Evolutionary conservation across 2,888 invertebrate genomes (phyloP).

Genomic region (Leptarthrus brevirostris): DNA sequence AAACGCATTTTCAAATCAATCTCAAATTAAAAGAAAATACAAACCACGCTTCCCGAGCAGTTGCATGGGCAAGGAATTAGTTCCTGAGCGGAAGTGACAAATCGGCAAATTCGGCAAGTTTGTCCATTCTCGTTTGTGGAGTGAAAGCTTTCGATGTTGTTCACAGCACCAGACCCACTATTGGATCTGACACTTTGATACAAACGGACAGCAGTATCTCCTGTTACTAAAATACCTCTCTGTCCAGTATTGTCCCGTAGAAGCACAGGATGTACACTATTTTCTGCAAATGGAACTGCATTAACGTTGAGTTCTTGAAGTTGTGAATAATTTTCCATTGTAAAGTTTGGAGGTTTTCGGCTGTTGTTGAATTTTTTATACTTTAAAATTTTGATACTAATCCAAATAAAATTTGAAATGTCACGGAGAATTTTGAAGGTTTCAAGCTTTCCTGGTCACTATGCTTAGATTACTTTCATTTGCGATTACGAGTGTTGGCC

Average conservation of each 20-base stretch:
- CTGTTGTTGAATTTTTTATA: not conserved
- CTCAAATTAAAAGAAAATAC: too few relatives aligned
- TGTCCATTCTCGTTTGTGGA: slow-evolving; percentile 57
- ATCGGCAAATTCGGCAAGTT: slow-evolving; percentile 64
- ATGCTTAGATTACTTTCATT: too few relatives aligned
- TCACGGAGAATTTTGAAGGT: not conserved
- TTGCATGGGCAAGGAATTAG: slow-evolving; percentile 63
- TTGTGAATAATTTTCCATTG: not conserved
- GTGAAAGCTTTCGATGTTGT: slow-evolving; percentile 9
- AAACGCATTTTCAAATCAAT: too few relatives aligned
- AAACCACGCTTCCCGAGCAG: slow-evolving; percentile 64
- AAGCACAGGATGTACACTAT: not conserved
- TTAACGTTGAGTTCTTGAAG: not conserved
- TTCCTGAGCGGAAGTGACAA: slow-evolving; percentile 61
- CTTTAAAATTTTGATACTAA: not conserved
- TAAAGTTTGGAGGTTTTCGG: not conserved
- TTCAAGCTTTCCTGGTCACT: not conserved
- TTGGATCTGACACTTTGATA: slow-evolving; percentile 34
- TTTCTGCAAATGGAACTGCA: not conserved
- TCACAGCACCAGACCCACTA: not conserved
- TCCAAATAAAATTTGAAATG: not conserved
- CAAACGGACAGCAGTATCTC: slow-evolving; percentile 29
- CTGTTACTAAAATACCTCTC: not conserved
- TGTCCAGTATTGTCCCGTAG: not conserved
- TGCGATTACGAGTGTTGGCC: too few relatives aligned